These are phyloP conservation scores for Scaptomyza graminum DNA, from an alignment of 1,140 invertebrate genomes.

Conservation along the genomic window DNA sequence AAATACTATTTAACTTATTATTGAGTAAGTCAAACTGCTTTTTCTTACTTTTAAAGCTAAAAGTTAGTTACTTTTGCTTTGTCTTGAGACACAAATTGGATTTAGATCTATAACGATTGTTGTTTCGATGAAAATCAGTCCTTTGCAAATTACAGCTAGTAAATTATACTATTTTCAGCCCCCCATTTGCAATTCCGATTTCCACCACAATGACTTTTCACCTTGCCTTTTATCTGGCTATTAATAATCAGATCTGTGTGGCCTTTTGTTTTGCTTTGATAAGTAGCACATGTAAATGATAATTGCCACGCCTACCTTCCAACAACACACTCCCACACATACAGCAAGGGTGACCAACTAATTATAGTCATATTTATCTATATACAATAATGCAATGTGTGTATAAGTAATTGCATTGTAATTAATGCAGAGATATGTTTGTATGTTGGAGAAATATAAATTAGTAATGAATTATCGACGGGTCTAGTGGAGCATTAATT, in stretches of 20 bases:
- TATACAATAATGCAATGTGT: slow-evolving; percentile 21
- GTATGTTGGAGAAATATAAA: slow-evolving; percentile 57
- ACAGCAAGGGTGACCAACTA: slow-evolving; percentile 24
- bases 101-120: no score
- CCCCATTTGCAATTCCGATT: not conserved
- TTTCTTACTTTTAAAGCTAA: no score
- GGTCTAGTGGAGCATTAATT: slow-evolving; percentile 76
- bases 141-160: no score
- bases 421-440: slow-evolving; percentile 67
- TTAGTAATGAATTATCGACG: slow-evolving; percentile 80
- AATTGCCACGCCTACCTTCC: slow-evolving; percentile 46
- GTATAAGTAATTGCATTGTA: slow-evolving; percentile 78
- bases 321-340: slow-evolving; percentile 14
- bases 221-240: slow-evolving; percentile 10
- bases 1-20: no score
- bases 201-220: not conserved
- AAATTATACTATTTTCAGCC: no score
- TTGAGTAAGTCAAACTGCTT: no score
- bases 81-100: no score
- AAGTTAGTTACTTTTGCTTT: no score
- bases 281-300: slow-evolving; percentile 56
- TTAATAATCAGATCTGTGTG: slow-evolving; percentile 19
- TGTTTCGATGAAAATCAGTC: not conserved
- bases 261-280: slow-evolving; percentile 41
- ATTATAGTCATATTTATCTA: slow-evolving; percentile 59